These are phyloP conservation scores for Platanista minor DNA, from an alignment of 2,113 vertebrate genomes.

Conservation along the genomic window DNA sequence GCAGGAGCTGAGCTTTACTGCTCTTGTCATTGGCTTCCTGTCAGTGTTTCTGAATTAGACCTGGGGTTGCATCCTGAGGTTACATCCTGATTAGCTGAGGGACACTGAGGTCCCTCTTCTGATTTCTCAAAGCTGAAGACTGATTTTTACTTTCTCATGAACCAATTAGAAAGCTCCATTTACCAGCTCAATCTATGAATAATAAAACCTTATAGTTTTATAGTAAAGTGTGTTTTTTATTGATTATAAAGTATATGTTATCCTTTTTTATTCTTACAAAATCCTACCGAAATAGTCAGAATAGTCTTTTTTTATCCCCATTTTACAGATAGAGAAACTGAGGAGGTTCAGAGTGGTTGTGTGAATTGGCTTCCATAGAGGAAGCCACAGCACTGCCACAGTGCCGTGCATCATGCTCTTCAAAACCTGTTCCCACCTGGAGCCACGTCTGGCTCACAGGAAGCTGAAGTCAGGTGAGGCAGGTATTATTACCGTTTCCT, in stretches of 20 bases:
- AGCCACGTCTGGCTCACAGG: background rate
- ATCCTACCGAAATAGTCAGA: background rate
- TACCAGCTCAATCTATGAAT: background rate
- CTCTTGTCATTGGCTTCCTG: background rate
- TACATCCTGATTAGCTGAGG: background rate
- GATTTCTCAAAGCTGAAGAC: background rate
- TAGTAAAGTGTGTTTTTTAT: background rate
- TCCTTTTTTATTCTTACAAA: background rate
- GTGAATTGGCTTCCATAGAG: background rate
- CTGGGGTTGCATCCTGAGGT: background rate
- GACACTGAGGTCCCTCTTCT: background rate
- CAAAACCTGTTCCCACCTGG: background rate
- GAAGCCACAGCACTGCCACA: background rate
- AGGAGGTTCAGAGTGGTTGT: background rate
- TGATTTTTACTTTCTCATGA: background rate
- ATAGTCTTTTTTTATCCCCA: background rate
- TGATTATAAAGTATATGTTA: background rate
- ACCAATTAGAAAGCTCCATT: background rate
- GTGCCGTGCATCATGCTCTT: accelerated
- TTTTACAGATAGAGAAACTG: background rate
- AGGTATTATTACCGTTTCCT: background rate
- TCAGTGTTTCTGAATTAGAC: background rate
- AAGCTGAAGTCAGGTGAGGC: background rate
- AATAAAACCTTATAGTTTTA: background rate
- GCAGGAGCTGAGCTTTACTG: background rate